phyloP scores from a whole-genome alignment of 2,888 invertebrate genomes.

The Thelaira solivaga region DNA sequence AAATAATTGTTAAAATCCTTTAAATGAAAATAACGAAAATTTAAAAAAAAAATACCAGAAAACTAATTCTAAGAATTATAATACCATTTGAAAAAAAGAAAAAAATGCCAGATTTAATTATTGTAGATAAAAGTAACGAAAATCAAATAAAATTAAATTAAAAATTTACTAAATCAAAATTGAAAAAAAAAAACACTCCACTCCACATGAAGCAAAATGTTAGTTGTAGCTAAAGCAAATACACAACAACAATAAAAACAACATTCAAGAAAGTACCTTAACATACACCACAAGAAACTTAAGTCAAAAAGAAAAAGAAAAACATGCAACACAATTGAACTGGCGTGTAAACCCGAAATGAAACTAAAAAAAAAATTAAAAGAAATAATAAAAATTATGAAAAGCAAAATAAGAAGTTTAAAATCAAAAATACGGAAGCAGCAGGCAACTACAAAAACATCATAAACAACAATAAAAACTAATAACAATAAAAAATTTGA shows the following conservation, averaged over 20 bases:
- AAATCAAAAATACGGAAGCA: constrained; percentile 30
- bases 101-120: neutral
- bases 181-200: too few relatives aligned
- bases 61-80: neutral
- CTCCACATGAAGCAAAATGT: neutral
- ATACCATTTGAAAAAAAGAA: too few relatives aligned
- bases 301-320: too few relatives aligned
- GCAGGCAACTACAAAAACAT: constrained; percentile 45
- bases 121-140: constrained; percentile 34
- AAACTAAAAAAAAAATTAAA: neutral
- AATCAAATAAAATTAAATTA: constrained; percentile 1
- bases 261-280: too few relatives aligned
- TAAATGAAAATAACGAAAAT: neutral
- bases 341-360: neutral
- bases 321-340: too few relatives aligned
- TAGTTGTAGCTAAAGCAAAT: neutral
- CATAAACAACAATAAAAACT: too few relatives aligned
- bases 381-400: neutral
- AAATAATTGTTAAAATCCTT: constrained; percentile 34
- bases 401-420: constrained; percentile 1
- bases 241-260: neutral
- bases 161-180: constrained; percentile 27
- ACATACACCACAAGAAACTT: too few relatives aligned
- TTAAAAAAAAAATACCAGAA: neutral
- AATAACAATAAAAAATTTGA: neutral